These are phyloP conservation scores for Drosophila kuntzei DNA, from an alignment of 2,888 invertebrate species.

Conservation along the genomic window DNA sequence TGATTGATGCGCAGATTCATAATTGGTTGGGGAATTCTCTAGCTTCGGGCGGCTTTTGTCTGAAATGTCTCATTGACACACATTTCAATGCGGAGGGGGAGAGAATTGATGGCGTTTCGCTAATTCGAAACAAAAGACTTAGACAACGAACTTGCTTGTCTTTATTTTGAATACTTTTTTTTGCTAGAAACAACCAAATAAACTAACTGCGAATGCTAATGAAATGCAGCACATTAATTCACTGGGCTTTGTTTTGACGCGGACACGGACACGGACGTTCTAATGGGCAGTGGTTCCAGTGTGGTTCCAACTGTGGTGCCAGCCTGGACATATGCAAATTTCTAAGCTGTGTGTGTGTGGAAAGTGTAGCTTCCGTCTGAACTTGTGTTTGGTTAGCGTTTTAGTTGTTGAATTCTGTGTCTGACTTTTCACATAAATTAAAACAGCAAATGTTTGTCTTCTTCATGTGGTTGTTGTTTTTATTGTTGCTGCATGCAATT, in stretches of 20 bases:
- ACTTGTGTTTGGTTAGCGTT: slow-evolving; percentile 36
- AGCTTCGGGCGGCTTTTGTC: slow-evolving; percentile 29
- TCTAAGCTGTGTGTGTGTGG: slow-evolving; percentile 19
- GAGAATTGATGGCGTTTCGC: slow-evolving; percentile 30
- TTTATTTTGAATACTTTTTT: slow-evolving; percentile 3
- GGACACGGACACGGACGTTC: slow-evolving; percentile 21
- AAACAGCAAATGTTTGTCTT: slow-evolving; percentile 61
- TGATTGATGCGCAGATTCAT: slow-evolving; percentile 53
- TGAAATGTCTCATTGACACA: slow-evolving; percentile 60
- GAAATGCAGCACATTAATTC: slow-evolving; percentile 51
- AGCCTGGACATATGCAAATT: slow-evolving; percentile 49
- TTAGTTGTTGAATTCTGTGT: slow-evolving; percentile 32
- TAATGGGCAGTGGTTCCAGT: slow-evolving; percentile 32
- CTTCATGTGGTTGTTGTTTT: slow-evolving; percentile 12
- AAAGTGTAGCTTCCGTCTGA: slow-evolving; percentile 42
- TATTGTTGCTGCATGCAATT: slow-evolving; percentile 44
- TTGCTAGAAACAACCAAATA: slow-evolving; percentile 13
- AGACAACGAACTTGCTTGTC: slow-evolving; percentile 45
- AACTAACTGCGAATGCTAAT: slow-evolving; percentile 43
- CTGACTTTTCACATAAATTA: slow-evolving; percentile 73
- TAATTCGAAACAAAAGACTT: slow-evolving; percentile 54
- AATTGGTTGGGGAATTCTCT: slow-evolving; percentile 41
- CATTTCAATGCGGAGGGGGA: slow-evolving; percentile 42
- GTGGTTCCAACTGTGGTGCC: slow-evolving; percentile 12
- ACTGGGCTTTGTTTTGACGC: slow-evolving; percentile 24